Conservation (phyloP, 2,888 invertebrate species). For the Drosophila emarginata region DNA sequence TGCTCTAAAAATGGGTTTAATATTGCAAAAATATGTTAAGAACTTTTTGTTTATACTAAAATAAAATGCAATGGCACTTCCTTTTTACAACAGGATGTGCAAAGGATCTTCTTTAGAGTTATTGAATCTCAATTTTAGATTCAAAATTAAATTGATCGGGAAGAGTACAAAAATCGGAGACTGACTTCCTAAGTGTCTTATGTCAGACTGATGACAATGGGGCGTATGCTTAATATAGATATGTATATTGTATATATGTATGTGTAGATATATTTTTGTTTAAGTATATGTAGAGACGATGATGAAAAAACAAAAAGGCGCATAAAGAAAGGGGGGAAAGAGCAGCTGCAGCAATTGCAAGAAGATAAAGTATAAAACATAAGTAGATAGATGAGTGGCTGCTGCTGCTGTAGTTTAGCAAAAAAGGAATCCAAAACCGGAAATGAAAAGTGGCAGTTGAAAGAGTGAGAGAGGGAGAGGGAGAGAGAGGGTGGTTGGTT, state of each 20-base stretch:
- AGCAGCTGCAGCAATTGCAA: conserved; percentile 22
- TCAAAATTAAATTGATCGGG: background rate
- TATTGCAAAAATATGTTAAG: too few relatives aligned
- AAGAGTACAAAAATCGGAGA: background rate
- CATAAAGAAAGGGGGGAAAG: conserved; percentile 12
- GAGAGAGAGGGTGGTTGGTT: background rate
- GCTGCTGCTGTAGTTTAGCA: conserved; percentile 34
- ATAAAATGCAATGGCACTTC: too few relatives aligned
- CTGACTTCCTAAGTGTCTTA: conserved; percentile 8
- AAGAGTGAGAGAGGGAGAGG: conserved; percentile 19
- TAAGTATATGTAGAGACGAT: background rate
- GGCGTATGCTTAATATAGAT: conserved; percentile 55
- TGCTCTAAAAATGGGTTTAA: too few relatives aligned
- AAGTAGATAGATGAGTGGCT: conserved; percentile 66
- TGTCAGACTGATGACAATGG: conserved; percentile 9
- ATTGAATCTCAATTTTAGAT: too few relatives aligned
- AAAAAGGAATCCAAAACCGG: conserved; percentile 56
- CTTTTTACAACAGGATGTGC: too few relatives aligned
- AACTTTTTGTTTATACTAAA: too few relatives aligned
- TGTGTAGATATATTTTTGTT: too few relatives aligned
- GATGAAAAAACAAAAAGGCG: background rate
- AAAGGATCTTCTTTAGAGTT: too few relatives aligned
- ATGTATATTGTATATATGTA: conserved; percentile 2
- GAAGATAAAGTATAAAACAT: conserved; percentile 64
- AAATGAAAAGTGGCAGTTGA: conserved; percentile 68